phyloP scores from a whole-genome alignment of 1,140 invertebrate genomes.

The Ectropis grisescens region DNA sequence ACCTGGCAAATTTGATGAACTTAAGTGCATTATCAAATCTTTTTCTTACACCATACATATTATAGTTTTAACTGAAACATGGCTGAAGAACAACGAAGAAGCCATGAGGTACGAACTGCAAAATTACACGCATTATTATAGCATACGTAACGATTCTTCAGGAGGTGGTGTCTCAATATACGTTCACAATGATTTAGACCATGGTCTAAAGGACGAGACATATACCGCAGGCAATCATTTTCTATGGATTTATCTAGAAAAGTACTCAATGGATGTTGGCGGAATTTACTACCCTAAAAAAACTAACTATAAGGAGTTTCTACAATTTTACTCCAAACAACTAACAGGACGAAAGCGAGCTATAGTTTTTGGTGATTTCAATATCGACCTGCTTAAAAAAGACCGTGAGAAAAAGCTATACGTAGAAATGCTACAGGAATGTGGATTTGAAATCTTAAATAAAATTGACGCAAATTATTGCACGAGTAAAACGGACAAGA shows the following conservation, averaged over 20 bases:
- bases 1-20: constrained; percentile 14
- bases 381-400: constrained; percentile 14
- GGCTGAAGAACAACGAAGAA: constrained; percentile 12
- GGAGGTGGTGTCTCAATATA: neutral
- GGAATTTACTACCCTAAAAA: constrained; percentile 18
- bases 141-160: constrained; percentile 8
- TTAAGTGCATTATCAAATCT: constrained; percentile 16
- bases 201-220: neutral
- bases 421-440: constrained; percentile 9
- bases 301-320: constrained; percentile 10
- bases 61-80: constrained; percentile 16
- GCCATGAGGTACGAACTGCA: constrained; percentile 9
- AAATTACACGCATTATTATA: constrained; percentile 16
- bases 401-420: constrained; percentile 5
- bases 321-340: constrained; percentile 13
- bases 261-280: constrained; percentile 16
- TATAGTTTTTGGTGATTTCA: constrained; percentile 19
- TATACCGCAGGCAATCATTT: constrained; percentile 13
- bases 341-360: constrained; percentile 12
- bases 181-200: neutral
- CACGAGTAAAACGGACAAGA: constrained; percentile 14
- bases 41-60: constrained; percentile 9
- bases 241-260: constrained; percentile 20
- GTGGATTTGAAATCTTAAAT: constrained; percentile 18
- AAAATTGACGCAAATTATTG: constrained; percentile 15